A percentile compares a stretch with the other conserved stretches of the same genome.
phyloP scores from a whole-genome alignment of 2,888 invertebrate species.

The Calliphora vomitoria region DNA sequence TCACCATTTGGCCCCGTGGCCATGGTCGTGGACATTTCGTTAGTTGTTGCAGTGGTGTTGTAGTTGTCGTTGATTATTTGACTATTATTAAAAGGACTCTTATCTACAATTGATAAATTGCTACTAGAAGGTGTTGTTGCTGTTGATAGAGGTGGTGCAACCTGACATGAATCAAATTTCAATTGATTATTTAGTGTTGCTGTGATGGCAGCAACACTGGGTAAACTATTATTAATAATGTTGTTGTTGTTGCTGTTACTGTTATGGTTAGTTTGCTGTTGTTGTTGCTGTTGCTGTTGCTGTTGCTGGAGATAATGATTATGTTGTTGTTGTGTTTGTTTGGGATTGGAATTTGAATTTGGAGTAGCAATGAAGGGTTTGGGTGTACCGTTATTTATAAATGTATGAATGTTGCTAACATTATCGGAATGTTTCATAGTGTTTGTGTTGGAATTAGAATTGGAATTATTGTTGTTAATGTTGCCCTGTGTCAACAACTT shows the following conservation, averaged over 20 bases:
- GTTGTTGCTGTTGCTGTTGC: constrained; percentile 64
- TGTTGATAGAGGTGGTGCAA: constrained; percentile 75
- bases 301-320: constrained; percentile 62
- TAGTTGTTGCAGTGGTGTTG: constrained; percentile 69
- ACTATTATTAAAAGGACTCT: constrained; percentile 68
- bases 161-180: constrained; percentile 83
- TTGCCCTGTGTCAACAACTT: constrained; percentile 79
- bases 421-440: constrained; percentile 59
- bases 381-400: constrained; percentile 71
- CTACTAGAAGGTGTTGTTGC: constrained; percentile 67
- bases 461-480: constrained; percentile 66
- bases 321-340: constrained; percentile 62
- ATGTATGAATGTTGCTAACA: constrained; percentile 59
- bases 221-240: constrained; percentile 73
- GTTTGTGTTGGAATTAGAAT: constrained; percentile 72
- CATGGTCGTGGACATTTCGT: constrained; percentile 72
- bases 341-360: constrained; percentile 34
- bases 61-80: constrained; percentile 70
- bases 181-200: constrained; percentile 82
- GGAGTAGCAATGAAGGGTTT: constrained; percentile 66
- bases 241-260: constrained; percentile 70
- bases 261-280: constrained; percentile 63
- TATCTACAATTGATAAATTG: constrained; percentile 72
- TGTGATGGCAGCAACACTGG: constrained; percentile 79
- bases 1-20: constrained; percentile 77